Percentiles rank a stretch among this genome's conserved stretches.
Conservation (phyloP, 2,888 invertebrate species). For the Chirona hameri region DNA sequence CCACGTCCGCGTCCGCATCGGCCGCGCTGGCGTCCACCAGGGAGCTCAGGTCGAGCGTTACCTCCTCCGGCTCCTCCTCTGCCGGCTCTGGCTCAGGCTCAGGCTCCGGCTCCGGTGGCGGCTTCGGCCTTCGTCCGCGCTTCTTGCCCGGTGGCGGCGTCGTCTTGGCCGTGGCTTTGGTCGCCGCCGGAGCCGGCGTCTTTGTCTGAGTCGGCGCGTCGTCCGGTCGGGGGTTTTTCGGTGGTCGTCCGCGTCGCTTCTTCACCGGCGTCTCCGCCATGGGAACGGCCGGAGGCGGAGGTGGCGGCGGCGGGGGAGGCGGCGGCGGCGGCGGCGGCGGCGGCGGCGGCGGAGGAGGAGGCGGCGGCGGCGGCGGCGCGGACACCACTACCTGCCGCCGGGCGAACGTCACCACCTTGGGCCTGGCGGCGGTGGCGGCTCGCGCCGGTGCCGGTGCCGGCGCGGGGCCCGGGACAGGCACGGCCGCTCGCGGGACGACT, state of each 20-base stretch:
- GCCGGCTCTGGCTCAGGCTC: not conserved
- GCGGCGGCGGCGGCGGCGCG: not conserved
- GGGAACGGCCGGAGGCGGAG: not conserved
- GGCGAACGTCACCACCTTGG: too few species aligned
- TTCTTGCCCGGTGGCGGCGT: not conserved
- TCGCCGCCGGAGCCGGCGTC: not conserved
- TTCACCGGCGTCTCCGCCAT: not conserved
- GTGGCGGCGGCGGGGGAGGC: not conserved
- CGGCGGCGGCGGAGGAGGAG: not conserved
- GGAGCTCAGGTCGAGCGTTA: not conserved
- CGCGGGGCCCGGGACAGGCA: not conserved
- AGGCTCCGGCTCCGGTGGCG: not conserved
- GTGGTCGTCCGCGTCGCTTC: not conserved
- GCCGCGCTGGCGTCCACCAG: not conserved
- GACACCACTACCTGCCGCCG: too few species aligned
- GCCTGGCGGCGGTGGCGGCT: too few species aligned
- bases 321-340: not conserved
- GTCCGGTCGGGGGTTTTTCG: not conserved
- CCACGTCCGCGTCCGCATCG: not conserved
- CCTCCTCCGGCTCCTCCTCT: constrained; percentile 6
- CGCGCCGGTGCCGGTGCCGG: not conserved
- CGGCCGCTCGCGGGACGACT: not conserved
- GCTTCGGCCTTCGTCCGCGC: constrained; percentile 1
- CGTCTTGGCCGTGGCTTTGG: not conserved
- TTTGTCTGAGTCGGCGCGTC: not conserved